phyloP scores from a whole-genome alignment of 2,797 vertebrate species.

The Craterocephalus amniculus region DNA sequence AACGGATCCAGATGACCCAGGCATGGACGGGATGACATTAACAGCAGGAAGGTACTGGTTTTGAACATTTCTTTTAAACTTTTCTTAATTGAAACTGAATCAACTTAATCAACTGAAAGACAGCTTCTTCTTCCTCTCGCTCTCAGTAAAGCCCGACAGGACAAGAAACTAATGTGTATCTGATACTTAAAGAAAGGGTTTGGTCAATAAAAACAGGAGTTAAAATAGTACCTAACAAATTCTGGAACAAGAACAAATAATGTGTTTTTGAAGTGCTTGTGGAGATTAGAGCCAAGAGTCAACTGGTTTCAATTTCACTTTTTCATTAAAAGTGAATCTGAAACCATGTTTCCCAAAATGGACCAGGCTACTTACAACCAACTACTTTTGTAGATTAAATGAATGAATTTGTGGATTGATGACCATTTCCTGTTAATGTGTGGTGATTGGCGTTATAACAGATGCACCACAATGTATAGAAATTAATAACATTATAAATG shows the following conservation, averaged over 20 bases:
- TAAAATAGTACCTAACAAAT: neutral
- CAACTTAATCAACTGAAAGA: too few species aligned
- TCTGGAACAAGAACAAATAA: neutral
- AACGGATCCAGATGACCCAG: neutral
- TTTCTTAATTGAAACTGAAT: too few species aligned
- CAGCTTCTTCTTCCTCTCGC: too few species aligned
- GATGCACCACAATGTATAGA: neutral
- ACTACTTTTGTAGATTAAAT: neutral
- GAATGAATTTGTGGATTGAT: neutral
- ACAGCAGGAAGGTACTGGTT: neutral
- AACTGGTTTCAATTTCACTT: neutral
- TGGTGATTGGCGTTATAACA: neutral
- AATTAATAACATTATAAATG: conserved; percentile 19
- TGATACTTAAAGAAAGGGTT: neutral
- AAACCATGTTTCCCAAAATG: neutral
- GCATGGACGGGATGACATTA: neutral
- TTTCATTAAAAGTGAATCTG: too few species aligned
- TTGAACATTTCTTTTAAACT: too few species aligned
- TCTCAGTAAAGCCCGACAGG: neutral
- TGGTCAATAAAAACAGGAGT: neutral
- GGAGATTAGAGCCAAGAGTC: neutral
- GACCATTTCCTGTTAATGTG: neutral
- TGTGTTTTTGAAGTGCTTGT: neutral
- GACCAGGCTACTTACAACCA: conserved; percentile 1
- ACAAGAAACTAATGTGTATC: neutral